Percentiles rank a stretch among this genome's conserved stretches.
These are phyloP conservation scores for Daubentonia madagascariensis DNA, from an alignment of 2,113 vertebrate genomes.

Conservation along the genomic window DNA sequence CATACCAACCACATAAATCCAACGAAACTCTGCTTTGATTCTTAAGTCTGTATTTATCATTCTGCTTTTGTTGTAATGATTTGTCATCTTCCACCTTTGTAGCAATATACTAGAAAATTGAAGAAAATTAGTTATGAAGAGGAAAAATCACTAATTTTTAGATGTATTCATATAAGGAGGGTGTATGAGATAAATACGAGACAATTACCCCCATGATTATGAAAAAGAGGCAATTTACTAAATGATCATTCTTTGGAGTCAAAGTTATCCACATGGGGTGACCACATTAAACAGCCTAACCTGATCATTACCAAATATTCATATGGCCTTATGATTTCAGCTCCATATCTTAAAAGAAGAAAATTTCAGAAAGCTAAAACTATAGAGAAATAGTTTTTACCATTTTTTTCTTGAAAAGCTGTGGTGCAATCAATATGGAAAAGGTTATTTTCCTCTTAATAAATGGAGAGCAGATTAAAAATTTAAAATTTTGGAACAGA, in stretches of 20 bases:
- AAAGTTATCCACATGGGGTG: neutral
- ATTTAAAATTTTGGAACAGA: neutral
- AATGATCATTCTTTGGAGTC: neutral
- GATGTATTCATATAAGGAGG: neutral
- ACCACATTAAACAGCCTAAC: neutral
- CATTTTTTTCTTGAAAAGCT: constrained; percentile 5
- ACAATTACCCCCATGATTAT: neutral
- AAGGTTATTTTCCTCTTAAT: neutral
- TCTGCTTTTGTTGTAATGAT: neutral
- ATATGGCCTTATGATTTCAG: neutral
- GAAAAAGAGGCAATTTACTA: neutral
- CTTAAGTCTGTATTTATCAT: neutral
- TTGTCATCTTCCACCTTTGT: neutral
- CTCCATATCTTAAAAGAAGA: neutral
- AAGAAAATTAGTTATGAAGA: neutral
- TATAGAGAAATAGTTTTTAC: neutral
- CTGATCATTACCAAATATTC: neutral
- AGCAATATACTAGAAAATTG: neutral
- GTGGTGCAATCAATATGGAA: neutral
- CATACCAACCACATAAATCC: neutral
- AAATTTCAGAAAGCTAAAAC: neutral
- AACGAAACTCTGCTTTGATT: constrained; percentile 4
- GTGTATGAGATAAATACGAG: neutral
- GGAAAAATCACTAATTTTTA: neutral
- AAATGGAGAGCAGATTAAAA: neutral